These are phyloP conservation scores for Liodrosophila aerea DNA, from an alignment of 2,888 invertebrate species.

Conservation along the genomic window DNA sequence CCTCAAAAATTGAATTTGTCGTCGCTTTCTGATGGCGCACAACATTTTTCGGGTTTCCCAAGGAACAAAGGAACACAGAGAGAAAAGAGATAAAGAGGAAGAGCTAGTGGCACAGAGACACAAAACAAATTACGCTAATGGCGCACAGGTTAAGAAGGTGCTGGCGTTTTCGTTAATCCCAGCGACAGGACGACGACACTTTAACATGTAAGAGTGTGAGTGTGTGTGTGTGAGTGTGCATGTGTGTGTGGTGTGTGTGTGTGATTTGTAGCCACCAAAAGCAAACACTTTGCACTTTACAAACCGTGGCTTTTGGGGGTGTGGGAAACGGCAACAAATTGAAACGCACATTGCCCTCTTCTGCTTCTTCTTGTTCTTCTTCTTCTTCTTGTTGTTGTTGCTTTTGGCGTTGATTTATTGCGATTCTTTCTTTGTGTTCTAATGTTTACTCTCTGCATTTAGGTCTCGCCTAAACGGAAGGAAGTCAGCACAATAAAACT, in stretches of 20 bases:
- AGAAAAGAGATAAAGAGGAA: neutral
- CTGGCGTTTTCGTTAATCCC: conserved; percentile 53
- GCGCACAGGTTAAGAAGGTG: conserved; percentile 68
- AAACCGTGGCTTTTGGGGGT: neutral
- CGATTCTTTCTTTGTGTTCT: conserved; percentile 24
- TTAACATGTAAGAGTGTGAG: neutral
- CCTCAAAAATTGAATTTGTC: conserved; percentile 60
- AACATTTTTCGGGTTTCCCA: conserved; percentile 59
- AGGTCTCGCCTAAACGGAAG: conserved; percentile 43
- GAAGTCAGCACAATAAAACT: conserved; percentile 64
- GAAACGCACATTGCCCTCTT: conserved; percentile 23
- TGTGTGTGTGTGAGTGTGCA: conserved; percentile 20
- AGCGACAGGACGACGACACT: conserved; percentile 33
- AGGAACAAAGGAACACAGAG: neutral
- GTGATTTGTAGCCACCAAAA: conserved; percentile 48
- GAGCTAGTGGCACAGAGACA: conserved; percentile 23
- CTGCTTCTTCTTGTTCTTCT: conserved; percentile 18
- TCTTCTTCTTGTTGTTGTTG: no score
- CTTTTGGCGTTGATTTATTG: conserved; percentile 55
- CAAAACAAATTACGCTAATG: conserved; percentile 74
- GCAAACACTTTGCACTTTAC: conserved; percentile 38
- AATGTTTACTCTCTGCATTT: conserved; percentile 26
- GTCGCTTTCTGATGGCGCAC: conserved; percentile 14
- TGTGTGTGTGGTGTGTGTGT: conserved; percentile 14
- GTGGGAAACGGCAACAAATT: conserved; percentile 29